A percentile compares a stretch with the other conserved stretches of the same genome.
Evolutionary conservation across 2,113 vertebrate species (phyloP).

Genomic region (Ictidomys tridecemlineatus): DNA sequence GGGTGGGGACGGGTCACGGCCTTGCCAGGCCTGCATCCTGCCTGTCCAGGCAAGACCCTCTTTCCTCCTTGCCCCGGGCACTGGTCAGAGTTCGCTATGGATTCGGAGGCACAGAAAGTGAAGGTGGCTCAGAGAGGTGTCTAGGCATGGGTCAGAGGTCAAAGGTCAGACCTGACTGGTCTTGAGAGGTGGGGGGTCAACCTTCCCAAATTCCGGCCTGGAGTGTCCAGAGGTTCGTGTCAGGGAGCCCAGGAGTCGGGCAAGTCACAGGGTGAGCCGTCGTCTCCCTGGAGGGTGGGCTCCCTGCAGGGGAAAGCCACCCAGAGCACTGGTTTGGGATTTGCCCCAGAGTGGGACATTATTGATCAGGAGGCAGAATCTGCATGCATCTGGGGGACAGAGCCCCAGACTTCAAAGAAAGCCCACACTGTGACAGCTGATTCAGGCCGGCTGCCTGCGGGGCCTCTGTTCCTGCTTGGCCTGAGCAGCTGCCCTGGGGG

Average conservation of each 20-base stretch:
- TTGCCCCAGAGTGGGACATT: not conserved
- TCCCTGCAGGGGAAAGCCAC: too few relatives aligned
- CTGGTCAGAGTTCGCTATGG: not conserved
- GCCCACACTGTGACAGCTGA: not conserved
- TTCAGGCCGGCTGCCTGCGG: not conserved
- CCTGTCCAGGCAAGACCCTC: fast-evolving
- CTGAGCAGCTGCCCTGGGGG: not conserved
- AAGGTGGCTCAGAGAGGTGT: not conserved
- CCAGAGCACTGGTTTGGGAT: slow-evolving; percentile 32
- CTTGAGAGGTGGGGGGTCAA: not conserved
- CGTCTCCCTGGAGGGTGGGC: too few relatives aligned
- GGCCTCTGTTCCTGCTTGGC: too few relatives aligned
- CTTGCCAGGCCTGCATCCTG: not conserved
- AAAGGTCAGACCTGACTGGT: not conserved
- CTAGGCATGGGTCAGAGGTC: not conserved
- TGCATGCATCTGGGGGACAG: slow-evolving; percentile 26
- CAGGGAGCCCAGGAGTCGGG: fast-evolving
- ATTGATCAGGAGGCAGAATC: not conserved
- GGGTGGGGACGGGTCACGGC: too few relatives aligned
- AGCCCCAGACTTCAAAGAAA: slow-evolving; percentile 44
- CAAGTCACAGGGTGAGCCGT: not conserved
- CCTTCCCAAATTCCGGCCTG: fast-evolving
- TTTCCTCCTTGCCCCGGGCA: not conserved
- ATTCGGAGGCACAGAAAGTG: not conserved
- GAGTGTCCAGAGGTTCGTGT: not conserved